Evolutionary conservation across 2,113 vertebrate genomes (phyloP).

Genomic region (Triplophysa siluroides): DNA sequence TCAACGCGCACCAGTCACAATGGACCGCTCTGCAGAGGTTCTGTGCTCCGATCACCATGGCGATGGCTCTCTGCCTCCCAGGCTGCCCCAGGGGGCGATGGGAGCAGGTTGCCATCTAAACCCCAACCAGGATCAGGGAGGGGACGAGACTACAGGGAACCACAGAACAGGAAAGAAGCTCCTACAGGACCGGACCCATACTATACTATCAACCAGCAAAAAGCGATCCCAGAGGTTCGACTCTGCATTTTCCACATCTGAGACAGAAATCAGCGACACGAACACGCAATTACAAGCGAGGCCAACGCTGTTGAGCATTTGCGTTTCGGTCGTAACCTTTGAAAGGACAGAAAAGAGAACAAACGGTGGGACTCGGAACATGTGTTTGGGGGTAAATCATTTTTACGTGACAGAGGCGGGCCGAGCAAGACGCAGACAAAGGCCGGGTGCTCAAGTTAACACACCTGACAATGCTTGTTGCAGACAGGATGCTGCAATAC

Average conservation of each 20-base stretch:
- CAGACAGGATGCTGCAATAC: slow-evolving; percentile 25
- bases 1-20: slow-evolving; percentile 74
- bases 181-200: slow-evolving; percentile 52
- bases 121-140: slow-evolving; percentile 45
- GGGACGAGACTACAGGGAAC: slow-evolving; percentile 38
- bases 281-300: slow-evolving; percentile 20
- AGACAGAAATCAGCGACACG: slow-evolving; percentile 33
- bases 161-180: slow-evolving; percentile 46
- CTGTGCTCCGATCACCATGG: slow-evolving; percentile 79
- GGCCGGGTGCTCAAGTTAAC: slow-evolving; percentile 59
- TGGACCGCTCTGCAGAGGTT: slow-evolving; percentile 72
- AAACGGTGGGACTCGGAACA: slow-evolving; percentile 64
- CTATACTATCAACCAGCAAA: slow-evolving; percentile 32
- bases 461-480: slow-evolving; percentile 56
- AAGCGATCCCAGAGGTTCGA: slow-evolving; percentile 34
- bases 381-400: slow-evolving; percentile 74
- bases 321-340: slow-evolving; percentile 68
- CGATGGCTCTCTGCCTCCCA: slow-evolving; percentile 74
- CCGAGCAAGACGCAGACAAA: slow-evolving; percentile 63
- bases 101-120: slow-evolving; percentile 63
- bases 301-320: slow-evolving; percentile 1
- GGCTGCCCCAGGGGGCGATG: slow-evolving; percentile 64
- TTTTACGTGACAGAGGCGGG: slow-evolving; percentile 65
- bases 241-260: slow-evolving; percentile 45
- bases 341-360: slow-evolving; percentile 67